phyloP scores from a whole-genome alignment of 1,140 invertebrate species.

The Brachionus koreanus region DNA sequence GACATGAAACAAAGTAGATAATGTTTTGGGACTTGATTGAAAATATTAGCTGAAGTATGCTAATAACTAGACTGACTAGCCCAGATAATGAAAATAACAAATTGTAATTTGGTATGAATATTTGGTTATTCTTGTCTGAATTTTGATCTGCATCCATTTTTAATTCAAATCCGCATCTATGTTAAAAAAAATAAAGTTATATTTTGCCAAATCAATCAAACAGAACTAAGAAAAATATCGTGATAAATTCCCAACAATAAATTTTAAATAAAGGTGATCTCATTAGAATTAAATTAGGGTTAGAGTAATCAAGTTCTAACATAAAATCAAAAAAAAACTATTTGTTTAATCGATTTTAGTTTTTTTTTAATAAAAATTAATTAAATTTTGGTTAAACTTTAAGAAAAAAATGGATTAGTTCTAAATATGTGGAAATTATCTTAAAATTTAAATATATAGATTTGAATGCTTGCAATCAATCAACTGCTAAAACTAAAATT shows the following conservation, averaged over 20 bases:
- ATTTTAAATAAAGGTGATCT: too few species aligned
- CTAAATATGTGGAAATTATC: too few species aligned
- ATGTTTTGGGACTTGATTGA: neutral
- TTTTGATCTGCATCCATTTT: neutral
- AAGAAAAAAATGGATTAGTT: neutral
- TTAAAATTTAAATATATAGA: too few species aligned
- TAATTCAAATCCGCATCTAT: neutral
- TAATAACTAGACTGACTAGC: neutral
- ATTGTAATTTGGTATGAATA: neutral
- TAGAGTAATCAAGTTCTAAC: too few species aligned
- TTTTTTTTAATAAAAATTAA: neutral
- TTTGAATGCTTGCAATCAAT: too few species aligned
- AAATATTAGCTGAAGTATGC: neutral
- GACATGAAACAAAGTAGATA: conserved; percentile 1
- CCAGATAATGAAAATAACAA: neutral
- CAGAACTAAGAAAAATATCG: neutral
- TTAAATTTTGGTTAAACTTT: neutral
- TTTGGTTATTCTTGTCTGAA: neutral
- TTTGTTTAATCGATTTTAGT: neutral
- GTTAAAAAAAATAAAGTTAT: neutral
- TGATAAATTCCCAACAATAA: neutral
- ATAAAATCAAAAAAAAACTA: neutral
- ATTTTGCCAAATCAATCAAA: too few species aligned
- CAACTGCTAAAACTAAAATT: too few species aligned
- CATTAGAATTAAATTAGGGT: too few species aligned